These are phyloP conservation scores for Cardiocondyla obscurior DNA, from an alignment of 1,140 invertebrate genomes.

Conservation along the genomic window DNA sequence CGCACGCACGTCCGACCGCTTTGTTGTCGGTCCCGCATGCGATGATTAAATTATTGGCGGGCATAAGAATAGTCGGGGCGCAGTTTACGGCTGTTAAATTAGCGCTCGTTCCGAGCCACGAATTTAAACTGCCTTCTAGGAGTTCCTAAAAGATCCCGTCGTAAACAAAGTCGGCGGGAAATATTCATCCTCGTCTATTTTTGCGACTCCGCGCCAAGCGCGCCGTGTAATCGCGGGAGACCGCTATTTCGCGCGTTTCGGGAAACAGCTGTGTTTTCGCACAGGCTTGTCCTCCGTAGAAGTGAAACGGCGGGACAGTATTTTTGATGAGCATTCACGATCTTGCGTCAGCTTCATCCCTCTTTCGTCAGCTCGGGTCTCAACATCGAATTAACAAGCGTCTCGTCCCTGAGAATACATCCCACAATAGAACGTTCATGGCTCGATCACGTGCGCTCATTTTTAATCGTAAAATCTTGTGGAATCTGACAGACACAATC, in stretches of 20 bases:
- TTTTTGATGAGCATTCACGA: constrained; percentile 58
- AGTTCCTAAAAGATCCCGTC: not conserved
- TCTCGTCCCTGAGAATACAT: not conserved
- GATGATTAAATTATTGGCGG: constrained; percentile 18
- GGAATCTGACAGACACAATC: not conserved
- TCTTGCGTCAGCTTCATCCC: constrained; percentile 66
- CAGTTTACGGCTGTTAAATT: constrained; percentile 6
- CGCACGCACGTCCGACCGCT: not conserved
- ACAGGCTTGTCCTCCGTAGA: constrained; percentile 55
- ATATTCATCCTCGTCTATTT: constrained; percentile 41
- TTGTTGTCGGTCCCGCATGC: not conserved
- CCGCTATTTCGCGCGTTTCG: constrained; percentile 28
- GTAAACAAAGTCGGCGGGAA: constrained; percentile 27
- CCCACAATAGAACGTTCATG: not conserved
- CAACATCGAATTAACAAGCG: constrained; percentile 37
- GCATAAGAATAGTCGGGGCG: constrained; percentile 12
- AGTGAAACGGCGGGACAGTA: constrained; percentile 48
- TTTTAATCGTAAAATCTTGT: not conserved
- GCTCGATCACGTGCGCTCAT: not conserved
- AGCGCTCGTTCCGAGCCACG: not conserved
- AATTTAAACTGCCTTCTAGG: constrained; percentile 20
- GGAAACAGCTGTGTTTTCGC: constrained; percentile 47
- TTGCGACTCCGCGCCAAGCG: not conserved
- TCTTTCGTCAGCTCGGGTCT: constrained; percentile 48
- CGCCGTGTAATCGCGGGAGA: constrained; percentile 12